Percentiles rank a stretch among this genome's conserved stretches.
phyloP scores from a whole-genome alignment of 2,888 invertebrate species.

The Miltochrista miniata region DNA sequence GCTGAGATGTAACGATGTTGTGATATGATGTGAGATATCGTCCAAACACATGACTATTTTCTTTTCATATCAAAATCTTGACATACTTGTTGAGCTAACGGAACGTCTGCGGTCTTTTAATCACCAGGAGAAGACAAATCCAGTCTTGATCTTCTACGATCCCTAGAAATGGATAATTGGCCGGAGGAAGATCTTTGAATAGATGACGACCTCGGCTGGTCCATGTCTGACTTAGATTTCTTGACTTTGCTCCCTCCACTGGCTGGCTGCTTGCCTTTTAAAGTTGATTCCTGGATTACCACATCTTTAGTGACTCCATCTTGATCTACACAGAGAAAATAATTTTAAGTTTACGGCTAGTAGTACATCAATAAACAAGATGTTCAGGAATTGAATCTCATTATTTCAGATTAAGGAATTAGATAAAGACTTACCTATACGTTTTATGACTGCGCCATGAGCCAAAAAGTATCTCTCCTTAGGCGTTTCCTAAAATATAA shows the following conservation, averaged over 20 bases:
- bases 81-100: too few relatives aligned
- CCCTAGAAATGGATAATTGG: constrained; percentile 62
- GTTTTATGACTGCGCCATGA: constrained; percentile 79
- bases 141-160: constrained; percentile 70
- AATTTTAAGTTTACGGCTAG: background rate
- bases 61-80: too few relatives aligned
- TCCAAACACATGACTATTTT: too few relatives aligned
- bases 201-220: constrained; percentile 70
- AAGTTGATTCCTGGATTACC: constrained; percentile 71
- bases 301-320: constrained; percentile 70
- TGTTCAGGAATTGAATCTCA: background rate
- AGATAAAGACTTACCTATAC: constrained; percentile 58
- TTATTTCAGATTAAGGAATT: background rate
- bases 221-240: constrained; percentile 74
- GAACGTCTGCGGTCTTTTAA: constrained; percentile 18
- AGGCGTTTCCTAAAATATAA: constrained; percentile 64
- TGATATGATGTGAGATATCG: too few relatives aligned
- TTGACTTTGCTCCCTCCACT: constrained; percentile 76
- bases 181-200: constrained; percentile 75
- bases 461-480: constrained; percentile 80
- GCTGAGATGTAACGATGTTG: too few relatives aligned
- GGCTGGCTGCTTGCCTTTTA: constrained; percentile 80
- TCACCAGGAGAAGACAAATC: constrained; percentile 73
- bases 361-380: too few relatives aligned
- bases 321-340: constrained; percentile 54